These are phyloP conservation scores for Enteromius trimaculatus DNA, from an alignment of 2,797 vertebrate genomes.

Conservation along the genomic window DNA sequence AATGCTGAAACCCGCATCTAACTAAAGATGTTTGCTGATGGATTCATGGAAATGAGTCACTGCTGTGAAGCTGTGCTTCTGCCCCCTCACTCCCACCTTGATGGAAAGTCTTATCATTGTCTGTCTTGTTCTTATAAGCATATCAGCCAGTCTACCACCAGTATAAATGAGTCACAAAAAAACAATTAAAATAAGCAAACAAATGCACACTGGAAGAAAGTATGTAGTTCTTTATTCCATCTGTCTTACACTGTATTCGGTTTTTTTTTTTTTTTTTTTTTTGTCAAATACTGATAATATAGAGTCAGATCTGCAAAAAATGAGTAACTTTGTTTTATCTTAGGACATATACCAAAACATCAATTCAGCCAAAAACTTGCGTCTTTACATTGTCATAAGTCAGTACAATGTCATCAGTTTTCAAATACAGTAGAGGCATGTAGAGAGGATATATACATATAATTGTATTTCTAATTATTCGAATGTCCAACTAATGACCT, in stretches of 20 bases:
- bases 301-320: not conserved
- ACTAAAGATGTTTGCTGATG: slow-evolving; percentile 41
- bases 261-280: not conserved
- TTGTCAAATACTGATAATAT: not conserved
- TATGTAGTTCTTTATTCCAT: not conserved
- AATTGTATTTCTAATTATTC: not conserved
- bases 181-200: not conserved
- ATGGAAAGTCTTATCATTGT: slow-evolving; percentile 35
- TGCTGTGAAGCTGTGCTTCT: slow-evolving; percentile 4
- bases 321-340: slow-evolving; percentile 31
- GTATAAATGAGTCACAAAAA: slow-evolving; percentile 8
- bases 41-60: slow-evolving; percentile 48
- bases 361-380: not conserved
- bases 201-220: not conserved
- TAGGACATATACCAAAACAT: slow-evolving; percentile 1
- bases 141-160: slow-evolving; percentile 20
- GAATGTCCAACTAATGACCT: not conserved
- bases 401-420: not conserved
- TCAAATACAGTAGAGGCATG: not conserved
- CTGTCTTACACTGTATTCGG: not conserved
- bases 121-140: not conserved
- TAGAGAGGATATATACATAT: not conserved
- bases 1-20: slow-evolving; percentile 26
- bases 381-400: not conserved
- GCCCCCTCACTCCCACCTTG: slow-evolving; percentile 36